phyloP scores from a whole-genome alignment of 2,888 invertebrate species.

The Isotomurus palustris region DNA sequence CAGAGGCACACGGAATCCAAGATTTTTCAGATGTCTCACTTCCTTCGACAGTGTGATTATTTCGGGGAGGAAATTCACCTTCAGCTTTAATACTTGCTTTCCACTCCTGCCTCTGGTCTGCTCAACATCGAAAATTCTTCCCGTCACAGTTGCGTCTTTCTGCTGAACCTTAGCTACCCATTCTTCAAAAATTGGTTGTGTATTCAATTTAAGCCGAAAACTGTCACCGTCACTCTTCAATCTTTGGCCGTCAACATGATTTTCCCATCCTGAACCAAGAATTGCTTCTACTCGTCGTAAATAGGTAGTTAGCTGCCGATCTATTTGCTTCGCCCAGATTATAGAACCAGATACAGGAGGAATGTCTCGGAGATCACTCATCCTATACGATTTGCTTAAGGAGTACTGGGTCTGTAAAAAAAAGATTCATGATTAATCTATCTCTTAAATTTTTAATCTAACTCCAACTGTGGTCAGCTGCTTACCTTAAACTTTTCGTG shows the following conservation, averaged over 20 bases:
- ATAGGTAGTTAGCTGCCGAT: conserved; percentile 92
- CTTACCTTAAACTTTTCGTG: conserved; percentile 95
- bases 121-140: conserved; percentile 91
- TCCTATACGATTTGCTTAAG: conserved; percentile 85
- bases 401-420: conserved; percentile 79
- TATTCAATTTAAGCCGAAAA: conserved; percentile 91
- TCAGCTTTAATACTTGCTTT: conserved; percentile 61
- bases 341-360: conserved; percentile 97
- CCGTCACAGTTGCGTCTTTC: conserved; percentile 87
- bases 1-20: conserved; percentile 93
- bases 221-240: conserved; percentile 96
- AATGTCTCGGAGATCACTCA: conserved; percentile 86
- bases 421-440: not conserved
- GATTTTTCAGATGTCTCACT: conserved; percentile 90
- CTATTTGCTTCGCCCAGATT: conserved; percentile 98
- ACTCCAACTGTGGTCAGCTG: not conserved
- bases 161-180: conserved; percentile 95
- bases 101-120: conserved; percentile 53
- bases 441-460: conserved; percentile 1
- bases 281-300: conserved; percentile 97
- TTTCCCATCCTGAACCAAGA: conserved; percentile 83
- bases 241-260: conserved; percentile 93
- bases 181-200: conserved; percentile 95
- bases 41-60: conserved; percentile 98
- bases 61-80: conserved; percentile 93